Evolutionary conservation across 1,140 invertebrate species (phyloP), one percentile per base, ranked within the genome.

Genomic region (Ceratosolen solmsi): DNA sequence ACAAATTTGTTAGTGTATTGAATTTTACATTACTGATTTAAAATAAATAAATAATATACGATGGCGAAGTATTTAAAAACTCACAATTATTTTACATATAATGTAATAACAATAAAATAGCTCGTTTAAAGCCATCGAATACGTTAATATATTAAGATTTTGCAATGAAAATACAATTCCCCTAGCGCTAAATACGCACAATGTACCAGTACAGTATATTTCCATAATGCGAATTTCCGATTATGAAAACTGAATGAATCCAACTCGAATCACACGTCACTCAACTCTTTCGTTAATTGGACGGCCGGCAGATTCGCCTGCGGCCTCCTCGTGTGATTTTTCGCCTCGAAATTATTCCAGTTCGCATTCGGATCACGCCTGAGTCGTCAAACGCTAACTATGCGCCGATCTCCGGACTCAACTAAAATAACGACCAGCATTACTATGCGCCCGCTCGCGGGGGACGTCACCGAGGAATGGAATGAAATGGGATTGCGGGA

Each of bases 361-460:
- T 15, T 63, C 76, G 83, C 82, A 86, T 85, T 86, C 84, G 72
- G 80, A 84, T 85, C 86, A 86, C 80, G 84, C 86, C 82, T 84
- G 36, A 85, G 75, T 87, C 86, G 82, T 88, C 86, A 86, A 88
- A 85, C 83, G 84, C 75, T 83, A 85, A 85, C 85, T 86, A 84
- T 85, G 84, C 73, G 58, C 86, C 80, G 79, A 82, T 80, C 63
- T 83, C 75, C 5, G 71, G 41, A 75, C 58, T 56, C 25, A 4
- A n/a, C 2, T 30, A 30, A 77, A 82, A 77, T 84, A 84, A 85
- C 84, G 84, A 85, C 83, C 85, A 84, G 85, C 75, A 87, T 88
- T 87, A 86, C 82, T 84, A 80, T 87, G 83, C 75, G 73, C 49
- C 68, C 78, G 60, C 46, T 17, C 46, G 25, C 56, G 9, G 20